Conservation (phyloP, 1,140 invertebrate genomes). For the Antheraea mylitta region DNA sequence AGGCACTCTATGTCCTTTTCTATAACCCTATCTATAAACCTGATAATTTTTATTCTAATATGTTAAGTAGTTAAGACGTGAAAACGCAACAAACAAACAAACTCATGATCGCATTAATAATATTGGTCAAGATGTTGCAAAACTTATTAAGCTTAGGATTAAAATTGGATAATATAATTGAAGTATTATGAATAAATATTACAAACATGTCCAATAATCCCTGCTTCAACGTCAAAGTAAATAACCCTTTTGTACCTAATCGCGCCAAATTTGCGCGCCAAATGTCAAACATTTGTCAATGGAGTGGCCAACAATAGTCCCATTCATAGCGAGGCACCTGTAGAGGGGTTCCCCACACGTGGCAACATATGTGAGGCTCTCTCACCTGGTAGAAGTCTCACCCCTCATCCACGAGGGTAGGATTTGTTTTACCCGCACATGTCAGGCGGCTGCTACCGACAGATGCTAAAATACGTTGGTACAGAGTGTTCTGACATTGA, state of each 20-base stretch:
- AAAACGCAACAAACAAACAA: too few species aligned
- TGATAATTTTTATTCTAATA: too few species aligned
- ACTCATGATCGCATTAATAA: too few species aligned
- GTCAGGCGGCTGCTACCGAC: constrained; percentile 72
- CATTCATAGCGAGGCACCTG: constrained; percentile 64
- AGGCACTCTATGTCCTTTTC: too few species aligned
- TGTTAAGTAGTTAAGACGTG: too few species aligned
- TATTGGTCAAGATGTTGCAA: too few species aligned
- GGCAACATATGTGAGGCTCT: constrained; percentile 67
- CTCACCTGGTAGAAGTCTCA: constrained; percentile 70
- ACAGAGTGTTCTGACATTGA: constrained; percentile 46
- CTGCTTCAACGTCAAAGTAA: constrained; percentile 24
- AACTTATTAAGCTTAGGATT: too few species aligned
- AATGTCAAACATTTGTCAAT: constrained; percentile 66
- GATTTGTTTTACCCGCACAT: constrained; percentile 67
- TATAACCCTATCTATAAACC: too few species aligned
- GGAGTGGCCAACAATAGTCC: constrained; percentile 56
- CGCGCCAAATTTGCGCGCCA: constrained; percentile 65
- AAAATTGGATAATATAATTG: too few species aligned
- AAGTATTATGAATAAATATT: too few species aligned
- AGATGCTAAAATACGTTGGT: constrained; percentile 75
- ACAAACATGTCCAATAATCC: too few species aligned
- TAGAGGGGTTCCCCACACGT: constrained; percentile 68
- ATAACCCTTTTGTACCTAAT: constrained; percentile 37
- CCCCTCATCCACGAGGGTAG: constrained; percentile 57